Conservation (phyloP, 2,888 invertebrate species). For the Euproctis similis region DNA sequence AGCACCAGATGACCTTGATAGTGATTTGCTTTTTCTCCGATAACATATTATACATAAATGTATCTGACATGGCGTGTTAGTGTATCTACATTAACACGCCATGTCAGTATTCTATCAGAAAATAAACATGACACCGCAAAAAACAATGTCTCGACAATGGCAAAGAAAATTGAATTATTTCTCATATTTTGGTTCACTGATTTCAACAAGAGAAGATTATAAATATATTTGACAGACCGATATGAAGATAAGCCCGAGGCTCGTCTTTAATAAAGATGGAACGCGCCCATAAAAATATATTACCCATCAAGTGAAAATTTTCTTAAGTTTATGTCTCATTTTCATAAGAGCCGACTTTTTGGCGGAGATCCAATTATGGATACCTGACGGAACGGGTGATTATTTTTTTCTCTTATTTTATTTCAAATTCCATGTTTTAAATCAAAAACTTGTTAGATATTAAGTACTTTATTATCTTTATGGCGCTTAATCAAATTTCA, state of each 20-base stretch:
- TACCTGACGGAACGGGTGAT: constrained; percentile 21
- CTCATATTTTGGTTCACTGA: constrained; percentile 25
- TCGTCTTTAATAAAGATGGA: constrained; percentile 20
- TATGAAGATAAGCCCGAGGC: constrained; percentile 19
- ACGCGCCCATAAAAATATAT: constrained; percentile 25
- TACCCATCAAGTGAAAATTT: constrained; percentile 25
- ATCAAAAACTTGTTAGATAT: too few relatives aligned
- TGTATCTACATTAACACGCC: too few relatives aligned
- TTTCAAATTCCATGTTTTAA: too few relatives aligned
- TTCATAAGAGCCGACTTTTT: constrained; percentile 24
- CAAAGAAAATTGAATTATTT: constrained; percentile 21
- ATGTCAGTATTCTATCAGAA: too few relatives aligned
- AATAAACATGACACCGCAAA: constrained; percentile 2
- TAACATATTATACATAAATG: too few relatives aligned
- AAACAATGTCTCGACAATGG: constrained; percentile 14
- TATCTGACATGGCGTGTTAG: too few relatives aligned
- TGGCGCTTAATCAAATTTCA: too few relatives aligned
- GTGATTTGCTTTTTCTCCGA: too few relatives aligned
- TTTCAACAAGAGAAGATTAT: constrained; percentile 12
- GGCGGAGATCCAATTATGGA: constrained; percentile 24
- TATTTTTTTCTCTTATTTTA: too few relatives aligned
- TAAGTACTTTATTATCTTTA: too few relatives aligned
- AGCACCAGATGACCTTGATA: too few relatives aligned
- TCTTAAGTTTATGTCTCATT: constrained; percentile 27
- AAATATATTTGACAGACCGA: constrained; percentile 22